Evolutionary conservation across 2,888 invertebrate genomes (phyloP), one percentile per base, ranked within the genome.

Genomic region (Pyrocoelia pectoralis): DNA sequence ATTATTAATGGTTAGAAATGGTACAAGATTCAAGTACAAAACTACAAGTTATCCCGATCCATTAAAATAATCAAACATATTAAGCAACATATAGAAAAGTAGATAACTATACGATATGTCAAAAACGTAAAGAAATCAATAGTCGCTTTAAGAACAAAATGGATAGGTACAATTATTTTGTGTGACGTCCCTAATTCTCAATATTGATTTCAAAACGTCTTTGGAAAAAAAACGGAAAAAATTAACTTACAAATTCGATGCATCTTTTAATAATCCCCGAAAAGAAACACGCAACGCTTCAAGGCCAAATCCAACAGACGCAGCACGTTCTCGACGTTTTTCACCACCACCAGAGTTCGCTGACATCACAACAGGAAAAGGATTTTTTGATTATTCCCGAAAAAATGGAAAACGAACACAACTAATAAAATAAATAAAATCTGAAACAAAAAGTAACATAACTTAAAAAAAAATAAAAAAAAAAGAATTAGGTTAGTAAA

Each of bases 201-300:
- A 3, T 24, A 24, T 24, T 24, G 24, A 24, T 24, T 24, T 3
- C 6, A 24, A n/a, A 6, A 6, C 6, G 24, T 24, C 24, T 6
- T 24, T 24, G 3, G 6, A 24, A 24, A 5, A 6, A 24, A 33
- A 56, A 46, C 28, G 15, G 17, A 4, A 29, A 24, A 61, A 24
- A 56, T 8, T 10, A 38, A 73, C 79, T 78, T 75, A 79, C 79
- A 79, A 78, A 6, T 6, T 24, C 76, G 77, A 76, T 76, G 78
- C 78, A 77, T 80, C 80, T 77, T 76, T 76, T 66, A 80, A 73
- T 61, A 81, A 68, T 43, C 78, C 79, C 65, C 79, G 76, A 70
- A 81, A 80, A 17, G 79, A 78, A 17, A 78, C 69, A 43, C 79
- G 69, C 41, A 79, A 70, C 56, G 77, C 72, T 59, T 72, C 75